Base-by-base conservation (phyloP, 2,888 invertebrate genomes). In the Creontiades dilutus region DNA sequence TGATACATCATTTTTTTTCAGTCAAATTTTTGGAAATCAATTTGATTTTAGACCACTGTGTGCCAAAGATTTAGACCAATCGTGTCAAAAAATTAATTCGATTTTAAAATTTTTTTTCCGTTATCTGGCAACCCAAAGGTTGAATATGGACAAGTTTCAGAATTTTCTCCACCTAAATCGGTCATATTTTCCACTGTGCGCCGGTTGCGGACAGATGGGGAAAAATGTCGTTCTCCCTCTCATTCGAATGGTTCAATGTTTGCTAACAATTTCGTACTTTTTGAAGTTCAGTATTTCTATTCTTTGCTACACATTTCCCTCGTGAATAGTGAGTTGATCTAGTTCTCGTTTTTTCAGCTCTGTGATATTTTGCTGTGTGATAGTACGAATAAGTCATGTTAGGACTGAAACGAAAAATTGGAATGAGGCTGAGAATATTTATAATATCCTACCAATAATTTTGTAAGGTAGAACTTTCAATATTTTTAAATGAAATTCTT, bases 131-230 rank as follows among this genome's bases (percentile, higher is more conserved):
- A n/a, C n/a, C n/a, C n/a, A n/a, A n/a, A n/a, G n/a, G n/a, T n/a
- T n/a, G n/a, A n/a, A n/a, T n/a, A n/a, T n/a, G n/a, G n/a, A n/a
- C n/a, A n/a, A n/a, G n/a, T n/a, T n/a, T n/a, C n/a, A n/a, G n/a
- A n/a, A n/a, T n/a, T n/a, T n/a, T n/a, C n/a, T n/a, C n/a, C n/a
- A n/a, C n/a, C n/a, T n/a, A n/a, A n/a, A n/a, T n/a, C n/a, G n/a
- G n/a, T n/a, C n/a, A n/a, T n/a, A n/a, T n/a, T n/a, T n/a, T n/a
- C n/a, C n/a, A n/a, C n/a, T n/a, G n/a, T n/a, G n/a, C 13, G 1
- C 76, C 76, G 13, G 28, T 76, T 28, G 76, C 27, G n/a, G 76
- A 76, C 76, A 76, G 76, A n/a, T 76, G 76, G 76, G 76, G 76
- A 13, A 76, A 76, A 76, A 76, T 76, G 76, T 16, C n/a, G 13